Evolutionary conservation across 2,888 invertebrate species (phyloP).

Genomic region (Lobophora halterata): DNA sequence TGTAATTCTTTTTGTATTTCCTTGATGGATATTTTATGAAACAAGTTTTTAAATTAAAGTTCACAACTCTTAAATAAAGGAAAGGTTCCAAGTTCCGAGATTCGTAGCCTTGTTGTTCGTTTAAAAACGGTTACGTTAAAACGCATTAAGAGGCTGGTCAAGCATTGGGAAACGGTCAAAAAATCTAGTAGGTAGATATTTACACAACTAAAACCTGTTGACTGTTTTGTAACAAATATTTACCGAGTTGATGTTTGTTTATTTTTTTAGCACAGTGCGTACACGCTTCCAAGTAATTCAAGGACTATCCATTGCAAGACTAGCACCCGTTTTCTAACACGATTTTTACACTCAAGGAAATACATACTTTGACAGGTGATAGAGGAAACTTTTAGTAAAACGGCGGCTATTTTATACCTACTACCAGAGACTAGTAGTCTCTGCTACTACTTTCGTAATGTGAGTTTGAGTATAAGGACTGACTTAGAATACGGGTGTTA

Average conservation of each 20-base stretch:
- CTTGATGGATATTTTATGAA: too few species aligned
- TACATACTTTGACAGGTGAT: neutral
- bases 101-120: neutral
- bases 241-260: constrained; percentile 20
- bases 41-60: too few species aligned
- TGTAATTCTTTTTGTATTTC: too few species aligned
- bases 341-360: neutral
- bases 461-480: too few species aligned
- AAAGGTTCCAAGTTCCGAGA: too few species aligned
- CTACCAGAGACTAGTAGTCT: too few species aligned
- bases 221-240: constrained; percentile 22
- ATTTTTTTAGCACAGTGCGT: constrained; percentile 15
- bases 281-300: constrained; percentile 25
- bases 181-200: constrained; percentile 26
- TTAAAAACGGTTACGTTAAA: constrained; percentile 11
- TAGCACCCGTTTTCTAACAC: neutral
- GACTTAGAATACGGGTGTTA: too few species aligned
- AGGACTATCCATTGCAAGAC: constrained; percentile 12
- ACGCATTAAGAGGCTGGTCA: constrained; percentile 17
- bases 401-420: too few species aligned
- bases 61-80: too few species aligned
- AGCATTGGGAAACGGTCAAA: constrained; percentile 24
- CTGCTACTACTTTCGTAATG: too few species aligned
- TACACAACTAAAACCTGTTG: constrained; percentile 26
- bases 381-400: too few species aligned